Evolutionary conservation across 2,888 invertebrate genomes (phyloP), one percentile per base, ranked within the genome.

Genomic region (Parnassius apollo): DNA sequence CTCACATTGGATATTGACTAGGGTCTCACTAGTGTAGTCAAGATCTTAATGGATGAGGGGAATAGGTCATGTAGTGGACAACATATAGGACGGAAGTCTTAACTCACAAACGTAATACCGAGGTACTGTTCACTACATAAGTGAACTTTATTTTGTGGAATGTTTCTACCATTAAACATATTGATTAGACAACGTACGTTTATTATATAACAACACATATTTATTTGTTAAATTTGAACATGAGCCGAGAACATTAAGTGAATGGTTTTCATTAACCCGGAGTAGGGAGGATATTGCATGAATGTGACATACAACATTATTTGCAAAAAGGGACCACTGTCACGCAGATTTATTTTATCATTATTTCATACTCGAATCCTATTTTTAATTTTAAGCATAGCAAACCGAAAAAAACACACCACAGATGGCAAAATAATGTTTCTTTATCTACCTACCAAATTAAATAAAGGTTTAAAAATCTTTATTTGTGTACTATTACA

Each of bases 201-300:
- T 25, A 25, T 25, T 25, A 4, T 4, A 25, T 1, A 42, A 22
- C 52, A n/a, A 49, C 53, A 54, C 52, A 49, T n/a, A n/a, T 57
- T 53, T 57, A 56, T 64, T 55, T 25, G 54, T 49, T 49, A 45
- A 64, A 64, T 61, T 57, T 48, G 53, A 57, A 64, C 64, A 64
- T 61, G 57, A 58, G 64, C 58, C 57, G 61, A n/a, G 44, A 54
- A 52, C 45, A 60, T 61, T 61, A 57, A 60, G 57, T 60, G 54
- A 64, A 64, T 25, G 60, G 60, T 58, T 57, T 61, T 61, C 61
- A 64, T 64, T 64, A 64, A 57, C 57, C 55, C 64, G 52, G 53
- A 11, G 57, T 53, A 46, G 57, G 60, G 49, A 42, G 57, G 58
- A 58, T 45, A 54, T 54, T 57, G 57, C 25, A 53, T 53, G 44